Percentiles rank a stretch among this genome's conserved stretches.
These are phyloP conservation scores for Lepisosteus osseus DNA, from an alignment of 2,113 vertebrate species.

Conservation along the genomic window DNA sequence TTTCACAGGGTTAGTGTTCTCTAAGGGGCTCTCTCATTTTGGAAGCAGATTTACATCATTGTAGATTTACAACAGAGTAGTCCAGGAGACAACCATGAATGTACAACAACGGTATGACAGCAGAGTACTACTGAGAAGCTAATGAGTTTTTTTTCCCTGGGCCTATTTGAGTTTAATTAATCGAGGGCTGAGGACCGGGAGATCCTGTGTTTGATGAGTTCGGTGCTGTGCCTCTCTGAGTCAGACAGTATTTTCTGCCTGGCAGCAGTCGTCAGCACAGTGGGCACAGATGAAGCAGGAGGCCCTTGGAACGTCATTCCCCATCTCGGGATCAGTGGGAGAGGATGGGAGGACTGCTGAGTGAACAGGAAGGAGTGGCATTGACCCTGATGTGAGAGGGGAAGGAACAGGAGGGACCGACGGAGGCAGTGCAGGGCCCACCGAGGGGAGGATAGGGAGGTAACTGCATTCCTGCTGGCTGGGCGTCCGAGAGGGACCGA, in stretches of 20 bases:
- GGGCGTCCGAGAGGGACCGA: neutral
- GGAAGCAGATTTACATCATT: no score
- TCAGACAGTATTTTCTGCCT: neutral
- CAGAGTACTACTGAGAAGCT: neutral
- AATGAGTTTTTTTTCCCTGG: neutral
- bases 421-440: slow-evolving; percentile 9
- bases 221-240: no score
- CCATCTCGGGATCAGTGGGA: neutral
- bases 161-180: neutral
- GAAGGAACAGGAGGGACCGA: slow-evolving; percentile 57
- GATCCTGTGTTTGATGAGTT: no score
- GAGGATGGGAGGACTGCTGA: slow-evolving; percentile 32
- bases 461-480: slow-evolving; percentile 14
- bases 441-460: slow-evolving; percentile 9
- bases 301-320: neutral
- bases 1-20: no score
- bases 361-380: slow-evolving; percentile 50
- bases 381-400: slow-evolving; percentile 44
- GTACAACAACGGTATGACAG: no score
- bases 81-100: no score
- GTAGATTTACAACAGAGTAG: no score
- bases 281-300: neutral
- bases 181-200: no score
- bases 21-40: no score
- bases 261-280: neutral